These are phyloP conservation scores for Monomorium pharaonis DNA, from an alignment of 1,140 invertebrate genomes.

Conservation along the genomic window DNA sequence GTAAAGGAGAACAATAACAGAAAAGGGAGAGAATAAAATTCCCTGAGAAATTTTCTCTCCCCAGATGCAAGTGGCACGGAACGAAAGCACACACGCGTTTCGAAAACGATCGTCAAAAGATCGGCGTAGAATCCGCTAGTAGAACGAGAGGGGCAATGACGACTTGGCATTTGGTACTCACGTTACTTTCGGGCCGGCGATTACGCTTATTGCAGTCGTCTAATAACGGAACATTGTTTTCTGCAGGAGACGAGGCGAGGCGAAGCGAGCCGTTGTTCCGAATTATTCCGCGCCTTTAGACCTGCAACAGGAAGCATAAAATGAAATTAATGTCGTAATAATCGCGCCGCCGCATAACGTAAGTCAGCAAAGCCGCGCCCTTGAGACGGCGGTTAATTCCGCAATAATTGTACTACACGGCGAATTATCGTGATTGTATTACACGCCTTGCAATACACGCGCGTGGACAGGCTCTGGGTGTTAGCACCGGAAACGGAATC, in stretches of 20 bases:
- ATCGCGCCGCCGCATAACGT: slow-evolving; percentile 60
- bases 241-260: slow-evolving; percentile 22
- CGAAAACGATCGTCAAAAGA: slow-evolving; percentile 33
- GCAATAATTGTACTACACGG: slow-evolving; percentile 71
- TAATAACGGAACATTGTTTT: slow-evolving; percentile 69
- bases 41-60: background rate
- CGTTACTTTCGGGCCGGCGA: slow-evolving; percentile 53
- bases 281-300: slow-evolving; percentile 66
- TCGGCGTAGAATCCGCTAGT: background rate
- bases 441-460: background rate
- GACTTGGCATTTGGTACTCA: slow-evolving; percentile 62
- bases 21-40: background rate
- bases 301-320: slow-evolving; percentile 72
- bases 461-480: background rate
- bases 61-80: background rate
- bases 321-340: slow-evolving; percentile 73
- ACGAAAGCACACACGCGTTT: slow-evolving; percentile 37
- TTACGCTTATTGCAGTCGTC: slow-evolving; percentile 62
- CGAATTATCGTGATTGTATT: slow-evolving; percentile 65
- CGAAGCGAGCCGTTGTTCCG: slow-evolving; percentile 61
- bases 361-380: slow-evolving; percentile 58
- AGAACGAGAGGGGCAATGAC: background rate
- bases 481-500: background rate
- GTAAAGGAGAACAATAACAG: slow-evolving; percentile 26
- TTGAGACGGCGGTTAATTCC: slow-evolving; percentile 63